Evolutionary conservation across 2,113 vertebrate genomes (phyloP).

Genomic region (Gobio gobio): DNA sequence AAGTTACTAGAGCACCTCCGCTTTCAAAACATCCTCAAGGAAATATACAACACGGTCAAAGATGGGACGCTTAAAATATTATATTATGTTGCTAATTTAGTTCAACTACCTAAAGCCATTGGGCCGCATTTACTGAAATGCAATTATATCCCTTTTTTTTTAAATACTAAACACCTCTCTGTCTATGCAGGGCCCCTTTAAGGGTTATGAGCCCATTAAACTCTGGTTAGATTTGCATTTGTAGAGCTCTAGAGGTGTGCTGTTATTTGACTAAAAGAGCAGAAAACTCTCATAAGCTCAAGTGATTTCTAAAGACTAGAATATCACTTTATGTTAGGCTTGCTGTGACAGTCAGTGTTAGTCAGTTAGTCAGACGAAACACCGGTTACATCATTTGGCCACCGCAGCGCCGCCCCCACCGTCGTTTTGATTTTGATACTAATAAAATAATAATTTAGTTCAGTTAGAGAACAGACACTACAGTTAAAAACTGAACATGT

Average conservation of each 20-base stretch:
- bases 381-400: too few species aligned
- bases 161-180: background rate
- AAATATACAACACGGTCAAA: background rate
- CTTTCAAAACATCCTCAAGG: background rate
- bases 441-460: too few species aligned
- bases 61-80: background rate
- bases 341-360: too few species aligned
- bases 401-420: too few species aligned
- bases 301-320: background rate
- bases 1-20: background rate
- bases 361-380: too few species aligned
- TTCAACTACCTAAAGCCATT: background rate
- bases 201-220: background rate
- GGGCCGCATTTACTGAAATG: background rate
- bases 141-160: background rate
- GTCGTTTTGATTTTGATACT: too few species aligned
- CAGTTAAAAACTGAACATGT: too few species aligned
- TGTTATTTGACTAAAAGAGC: background rate
- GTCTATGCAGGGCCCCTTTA: background rate
- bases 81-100: background rate
- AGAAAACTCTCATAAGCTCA: background rate
- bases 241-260: background rate
- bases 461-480: too few species aligned
- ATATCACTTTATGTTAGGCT: background rate
- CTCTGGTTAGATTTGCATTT: background rate